Percentiles rank a stretch among this genome's conserved stretches.
These are phyloP conservation scores for Calliopsis andreniformis DNA, from an alignment of 1,140 invertebrate genomes.

Conservation along the genomic window DNA sequence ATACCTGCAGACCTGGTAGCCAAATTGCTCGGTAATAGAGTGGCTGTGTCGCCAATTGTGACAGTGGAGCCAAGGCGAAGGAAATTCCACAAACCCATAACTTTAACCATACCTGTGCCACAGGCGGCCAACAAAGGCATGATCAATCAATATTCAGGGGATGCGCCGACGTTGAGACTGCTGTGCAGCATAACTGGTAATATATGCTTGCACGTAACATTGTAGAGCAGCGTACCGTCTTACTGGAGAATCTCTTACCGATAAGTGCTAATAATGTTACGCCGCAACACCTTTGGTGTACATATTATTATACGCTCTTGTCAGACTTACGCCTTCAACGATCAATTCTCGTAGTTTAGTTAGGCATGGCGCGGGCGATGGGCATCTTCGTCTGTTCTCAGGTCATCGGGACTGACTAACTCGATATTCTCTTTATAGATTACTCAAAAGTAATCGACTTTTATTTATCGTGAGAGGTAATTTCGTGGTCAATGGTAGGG, in stretches of 20 bases:
- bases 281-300: constrained; percentile 47
- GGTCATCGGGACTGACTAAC: constrained; percentile 54
- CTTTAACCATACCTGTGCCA: constrained; percentile 96
- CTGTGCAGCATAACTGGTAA: constrained; percentile 97
- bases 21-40: constrained; percentile 93
- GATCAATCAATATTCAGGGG: constrained; percentile 93
- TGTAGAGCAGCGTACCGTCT: constrained; percentile 75
- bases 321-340: constrained; percentile 48
- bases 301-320: constrained; percentile 42
- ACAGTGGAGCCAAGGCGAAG: constrained; percentile 96
- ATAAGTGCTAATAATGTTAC: constrained; percentile 61
- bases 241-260: constrained; percentile 77
- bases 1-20: constrained; percentile 91
- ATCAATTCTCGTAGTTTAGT: constrained; percentile 57
- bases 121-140: constrained; percentile 92
- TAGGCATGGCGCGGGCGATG: constrained; percentile 58
- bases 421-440: neutral
- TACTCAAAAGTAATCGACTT: neutral
- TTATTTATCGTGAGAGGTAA: neutral
- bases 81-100: constrained; percentile 98
- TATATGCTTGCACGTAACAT: constrained; percentile 76
- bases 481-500: neutral
- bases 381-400: constrained; percentile 62
- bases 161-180: constrained; percentile 90
- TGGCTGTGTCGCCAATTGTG: constrained; percentile 97